A percentile compares a stretch with the other conserved stretches of the same genome.
These are phyloP conservation scores for Carabus problematicus DNA, from an alignment of 2,888 invertebrate species.

Conservation along the genomic window DNA sequence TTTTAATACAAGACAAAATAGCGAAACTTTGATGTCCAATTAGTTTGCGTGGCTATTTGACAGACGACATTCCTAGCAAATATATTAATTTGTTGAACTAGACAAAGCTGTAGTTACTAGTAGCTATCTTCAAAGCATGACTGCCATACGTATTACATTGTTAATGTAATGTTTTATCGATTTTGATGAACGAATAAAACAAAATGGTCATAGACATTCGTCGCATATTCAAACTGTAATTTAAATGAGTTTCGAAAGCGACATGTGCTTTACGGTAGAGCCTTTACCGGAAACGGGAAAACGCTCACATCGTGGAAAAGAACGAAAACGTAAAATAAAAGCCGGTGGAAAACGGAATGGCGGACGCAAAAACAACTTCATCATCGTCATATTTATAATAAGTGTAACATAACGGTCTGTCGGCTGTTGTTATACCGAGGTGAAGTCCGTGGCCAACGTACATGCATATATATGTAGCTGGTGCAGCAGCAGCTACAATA, in stretches of 20 bases:
- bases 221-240: conserved; percentile 20
- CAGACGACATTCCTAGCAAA: no score
- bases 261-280: conserved; percentile 19
- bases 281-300: conserved; percentile 12
- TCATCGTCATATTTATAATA: conserved; percentile 42
- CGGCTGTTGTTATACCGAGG: conserved; percentile 1
- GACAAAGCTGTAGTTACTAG: no score
- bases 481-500: no score
- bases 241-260: conserved; percentile 35
- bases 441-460: background rate
- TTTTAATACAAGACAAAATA: no score
- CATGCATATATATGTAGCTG: background rate
- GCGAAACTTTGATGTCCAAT: no score
- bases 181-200: no score
- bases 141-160: no score
- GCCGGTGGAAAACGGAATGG: conserved; percentile 29
- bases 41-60: no score
- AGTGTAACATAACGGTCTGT: conserved; percentile 24
- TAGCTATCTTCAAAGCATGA: no score
- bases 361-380: conserved; percentile 40
- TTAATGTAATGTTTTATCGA: no score
- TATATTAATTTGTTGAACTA: no score
- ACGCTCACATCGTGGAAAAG: conserved; percentile 35
- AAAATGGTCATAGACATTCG: conserved; percentile 1
- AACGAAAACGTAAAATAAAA: conserved; percentile 33